Percentiles rank a stretch among this genome's conserved stretches.
Evolutionary conservation across 2,797 vertebrate genomes (phyloP).

Genomic region (Lates japonicus): DNA sequence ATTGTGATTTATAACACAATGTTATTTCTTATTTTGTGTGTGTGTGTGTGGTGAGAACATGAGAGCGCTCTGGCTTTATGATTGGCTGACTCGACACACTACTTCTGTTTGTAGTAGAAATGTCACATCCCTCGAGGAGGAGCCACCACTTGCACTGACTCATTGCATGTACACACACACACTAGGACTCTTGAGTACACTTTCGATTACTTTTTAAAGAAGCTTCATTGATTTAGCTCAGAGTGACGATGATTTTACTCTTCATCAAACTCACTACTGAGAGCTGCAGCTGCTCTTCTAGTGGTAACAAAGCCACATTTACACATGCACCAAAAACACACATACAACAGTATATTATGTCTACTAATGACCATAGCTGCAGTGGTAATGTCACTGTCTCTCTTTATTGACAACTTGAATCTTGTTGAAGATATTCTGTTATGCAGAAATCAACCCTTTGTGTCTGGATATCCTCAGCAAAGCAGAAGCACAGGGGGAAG

Average conservation of each 20-base stretch:
- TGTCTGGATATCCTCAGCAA: too few relatives aligned
- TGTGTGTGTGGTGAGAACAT: constrained; percentile 26
- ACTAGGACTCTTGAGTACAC: constrained; percentile 4
- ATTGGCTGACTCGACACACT: constrained; percentile 50
- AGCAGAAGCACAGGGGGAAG: too few relatives aligned
- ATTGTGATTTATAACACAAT: too few relatives aligned
- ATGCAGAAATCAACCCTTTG: too few relatives aligned
- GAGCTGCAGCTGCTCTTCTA: not conserved
- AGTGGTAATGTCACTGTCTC: not conserved
- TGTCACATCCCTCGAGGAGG: constrained; percentile 67
- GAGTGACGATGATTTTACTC: constrained; percentile 4
- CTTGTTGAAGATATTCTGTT: too few relatives aligned
- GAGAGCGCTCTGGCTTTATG: constrained; percentile 44
- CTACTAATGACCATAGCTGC: not conserved
- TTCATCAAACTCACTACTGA: constrained; percentile 3
- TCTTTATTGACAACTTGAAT: not conserved
- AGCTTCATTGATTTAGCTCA: constrained; percentile 6
- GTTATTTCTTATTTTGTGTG: not conserved
- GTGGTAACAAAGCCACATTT: not conserved
- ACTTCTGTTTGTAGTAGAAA: constrained; percentile 73
- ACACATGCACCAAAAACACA: not conserved
- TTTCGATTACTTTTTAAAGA: constrained; percentile 17
- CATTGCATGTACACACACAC: constrained; percentile 50
- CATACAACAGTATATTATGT: not conserved
- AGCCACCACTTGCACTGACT: constrained; percentile 47